Evolutionary conservation across 2,797 vertebrate genomes (phyloP).

Genomic region (Sebastes itinus): DNA sequence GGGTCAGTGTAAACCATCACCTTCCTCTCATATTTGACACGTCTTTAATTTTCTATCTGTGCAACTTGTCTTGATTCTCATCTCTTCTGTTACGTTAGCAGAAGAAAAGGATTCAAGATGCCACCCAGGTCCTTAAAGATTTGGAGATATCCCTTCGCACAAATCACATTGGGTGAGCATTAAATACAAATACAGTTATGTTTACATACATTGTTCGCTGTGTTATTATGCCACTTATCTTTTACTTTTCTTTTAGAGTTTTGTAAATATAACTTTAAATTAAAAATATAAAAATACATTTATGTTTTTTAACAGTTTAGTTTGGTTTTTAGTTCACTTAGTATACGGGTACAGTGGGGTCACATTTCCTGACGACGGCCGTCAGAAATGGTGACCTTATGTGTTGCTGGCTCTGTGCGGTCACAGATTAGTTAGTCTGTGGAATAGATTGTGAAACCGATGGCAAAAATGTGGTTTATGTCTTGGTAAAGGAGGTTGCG

Average conservation of each 20-base stretch:
- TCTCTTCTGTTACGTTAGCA: conserved; percentile 76
- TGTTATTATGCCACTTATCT: background rate
- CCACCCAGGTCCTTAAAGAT: conserved; percentile 93
- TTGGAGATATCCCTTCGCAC: conserved; percentile 97
- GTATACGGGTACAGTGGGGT: no score
- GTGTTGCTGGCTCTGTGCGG: no score
- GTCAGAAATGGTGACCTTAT: no score
- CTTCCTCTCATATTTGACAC: background rate
- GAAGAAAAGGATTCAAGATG: conserved; percentile 93
- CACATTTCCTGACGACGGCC: no score
- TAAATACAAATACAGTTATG: background rate
- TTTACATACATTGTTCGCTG: background rate
- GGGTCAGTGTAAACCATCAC: conserved; percentile 77
- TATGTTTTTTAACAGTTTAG: no score
- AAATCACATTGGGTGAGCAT: conserved; percentile 94
- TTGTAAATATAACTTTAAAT: no score
- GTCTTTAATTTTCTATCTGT: background rate
- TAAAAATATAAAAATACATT: no score
- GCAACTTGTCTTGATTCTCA: background rate
- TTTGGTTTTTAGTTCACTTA: no score
- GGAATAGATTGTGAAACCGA: background rate
- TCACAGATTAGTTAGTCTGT: background rate
- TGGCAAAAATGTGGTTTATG: background rate
- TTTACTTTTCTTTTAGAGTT: no score
- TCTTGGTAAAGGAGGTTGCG: no score